Conservation (phyloP, 2,888 invertebrate genomes). For the Peribatodes rhomboidaria region DNA sequence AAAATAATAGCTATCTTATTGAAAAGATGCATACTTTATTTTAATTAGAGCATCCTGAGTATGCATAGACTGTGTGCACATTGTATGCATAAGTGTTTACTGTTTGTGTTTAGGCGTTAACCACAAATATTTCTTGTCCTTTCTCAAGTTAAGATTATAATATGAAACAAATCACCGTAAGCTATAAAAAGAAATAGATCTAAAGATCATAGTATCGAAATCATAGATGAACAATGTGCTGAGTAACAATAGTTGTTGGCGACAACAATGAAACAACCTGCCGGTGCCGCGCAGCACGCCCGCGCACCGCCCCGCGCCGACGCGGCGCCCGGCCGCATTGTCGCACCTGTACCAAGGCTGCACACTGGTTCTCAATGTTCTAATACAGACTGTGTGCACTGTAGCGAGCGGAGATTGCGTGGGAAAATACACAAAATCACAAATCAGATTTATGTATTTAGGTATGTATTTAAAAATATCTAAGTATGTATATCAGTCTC, state of each 20-base stretch:
- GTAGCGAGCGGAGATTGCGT: not conserved
- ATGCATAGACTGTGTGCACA: too few species aligned
- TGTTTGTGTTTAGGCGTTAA: too few species aligned
- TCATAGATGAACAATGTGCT: not conserved
- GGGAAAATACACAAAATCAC: not conserved
- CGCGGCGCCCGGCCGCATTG: constrained; percentile 29
- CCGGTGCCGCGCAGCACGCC: constrained; percentile 3
- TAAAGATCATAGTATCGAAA: constrained; percentile 6
- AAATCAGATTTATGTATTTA: not conserved
- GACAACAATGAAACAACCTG: constrained; percentile 16
- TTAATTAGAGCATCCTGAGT: too few species aligned
- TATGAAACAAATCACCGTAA: not conserved
- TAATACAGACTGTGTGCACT: not conserved
- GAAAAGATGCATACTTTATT: too few species aligned
- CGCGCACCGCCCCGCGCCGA: too few species aligned
- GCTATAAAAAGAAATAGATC: not conserved
- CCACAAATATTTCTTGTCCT: not conserved
- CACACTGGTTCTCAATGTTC: too few species aligned
- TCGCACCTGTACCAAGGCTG: constrained; percentile 30
- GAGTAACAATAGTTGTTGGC: not conserved
- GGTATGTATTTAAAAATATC: too few species aligned
- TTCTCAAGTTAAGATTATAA: not conserved
- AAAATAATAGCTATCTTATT: too few species aligned
- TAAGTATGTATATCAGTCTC: too few species aligned
- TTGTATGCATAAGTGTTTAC: too few species aligned